A percentile compares a stretch with the other conserved stretches of the same genome.
Evolutionary conservation across 1,140 invertebrate species (phyloP).

Genomic region (Alviniconcha marisindica): DNA sequence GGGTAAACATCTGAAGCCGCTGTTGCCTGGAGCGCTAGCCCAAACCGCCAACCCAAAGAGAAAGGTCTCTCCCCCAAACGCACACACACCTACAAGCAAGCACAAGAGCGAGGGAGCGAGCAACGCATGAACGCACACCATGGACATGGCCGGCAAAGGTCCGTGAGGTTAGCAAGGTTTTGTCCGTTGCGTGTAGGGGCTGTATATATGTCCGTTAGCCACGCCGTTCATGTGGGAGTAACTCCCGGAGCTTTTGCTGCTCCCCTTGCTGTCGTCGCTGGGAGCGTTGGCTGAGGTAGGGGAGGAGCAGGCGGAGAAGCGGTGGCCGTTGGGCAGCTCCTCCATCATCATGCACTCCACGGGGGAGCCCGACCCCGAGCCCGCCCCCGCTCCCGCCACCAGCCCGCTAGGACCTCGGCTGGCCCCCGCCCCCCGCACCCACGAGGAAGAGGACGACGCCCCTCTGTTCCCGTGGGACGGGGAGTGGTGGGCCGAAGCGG

Average conservation of each 20-base stretch:
- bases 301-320: slow-evolving; percentile 57
- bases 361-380: slow-evolving; percentile 42
- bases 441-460: slow-evolving; percentile 37
- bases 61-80: no score
- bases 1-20: no score
- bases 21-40: no score
- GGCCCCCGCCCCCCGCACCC: slow-evolving; percentile 16
- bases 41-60: no score
- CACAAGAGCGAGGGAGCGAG: no score
- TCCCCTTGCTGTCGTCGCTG: slow-evolving; percentile 74
- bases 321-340: slow-evolving; percentile 54
- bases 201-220: slow-evolving; percentile 74
- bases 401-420: slow-evolving; percentile 33
- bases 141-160: no score
- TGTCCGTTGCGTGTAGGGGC: slow-evolving; percentile 50
- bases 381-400: slow-evolving; percentile 41
- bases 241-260: slow-evolving; percentile 76
- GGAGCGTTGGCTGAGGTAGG: slow-evolving; percentile 64
- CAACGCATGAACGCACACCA: no score
- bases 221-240: slow-evolving; percentile 68
- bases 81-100: no score
- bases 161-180: slow-evolving; percentile 60
- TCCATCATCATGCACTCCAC: slow-evolving; percentile 62
- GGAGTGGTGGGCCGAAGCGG: slow-evolving; percentile 42
- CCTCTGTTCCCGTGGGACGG: slow-evolving; percentile 39